A percentile compares a stretch with the other conserved stretches of the same genome.
Conservation (phyloP, 92 coral and sea anemone genomes). For the Bergia sp. region DNA sequence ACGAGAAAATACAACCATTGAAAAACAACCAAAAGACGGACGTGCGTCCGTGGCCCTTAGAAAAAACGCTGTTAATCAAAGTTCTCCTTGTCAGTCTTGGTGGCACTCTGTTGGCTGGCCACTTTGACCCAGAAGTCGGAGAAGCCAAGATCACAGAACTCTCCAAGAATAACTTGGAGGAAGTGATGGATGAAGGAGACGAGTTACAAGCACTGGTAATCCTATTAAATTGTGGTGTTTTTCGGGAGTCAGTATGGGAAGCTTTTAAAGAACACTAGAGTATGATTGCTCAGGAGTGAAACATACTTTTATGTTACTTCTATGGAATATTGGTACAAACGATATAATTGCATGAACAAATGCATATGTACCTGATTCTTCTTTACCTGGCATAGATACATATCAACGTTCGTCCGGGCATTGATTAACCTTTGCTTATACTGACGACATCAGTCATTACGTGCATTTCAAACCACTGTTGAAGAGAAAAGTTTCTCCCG, state of each 20-base stretch:
- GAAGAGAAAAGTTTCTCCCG: too few species aligned
- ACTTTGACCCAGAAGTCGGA: slow-evolving; percentile 14
- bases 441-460: too few species aligned
- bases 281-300: background rate
- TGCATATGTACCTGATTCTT: background rate
- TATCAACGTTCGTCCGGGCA: too few species aligned
- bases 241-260: background rate
- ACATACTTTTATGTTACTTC: background rate
- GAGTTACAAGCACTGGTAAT: background rate
- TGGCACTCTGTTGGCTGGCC: background rate
- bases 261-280: background rate
- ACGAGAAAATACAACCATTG: background rate
- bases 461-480: too few species aligned
- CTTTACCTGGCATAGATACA: background rate
- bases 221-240: background rate
- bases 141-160: slow-evolving; percentile 1
- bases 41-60: background rate
- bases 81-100: slow-evolving; percentile 22
- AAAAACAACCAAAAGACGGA: slow-evolving; percentile 7
- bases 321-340: background rate
- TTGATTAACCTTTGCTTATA: too few species aligned
- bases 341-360: background rate
- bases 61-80: background rate
- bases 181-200: background rate
- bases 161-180: background rate